Evolutionary conservation across 2,113 vertebrate species (phyloP), one percentile per base, ranked within the genome.

Genomic region (Paramisgurnus dabryanus): DNA sequence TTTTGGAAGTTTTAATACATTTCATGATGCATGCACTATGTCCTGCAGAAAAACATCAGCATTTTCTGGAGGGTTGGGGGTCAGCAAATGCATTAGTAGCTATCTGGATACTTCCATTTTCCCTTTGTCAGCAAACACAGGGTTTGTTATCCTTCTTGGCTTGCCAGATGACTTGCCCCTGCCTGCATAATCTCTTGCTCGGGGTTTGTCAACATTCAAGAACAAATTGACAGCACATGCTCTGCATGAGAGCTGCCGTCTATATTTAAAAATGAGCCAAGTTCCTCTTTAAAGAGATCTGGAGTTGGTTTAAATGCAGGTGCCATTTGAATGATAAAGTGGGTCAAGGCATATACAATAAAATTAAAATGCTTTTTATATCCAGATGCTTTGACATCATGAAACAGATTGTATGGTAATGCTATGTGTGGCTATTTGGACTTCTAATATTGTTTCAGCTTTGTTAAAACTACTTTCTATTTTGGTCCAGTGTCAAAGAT

Each of bases 121-220:
- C 74, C 78, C 79, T 83, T 75, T 61, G 80, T 88, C 85, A 88
- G 88, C 85, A 87, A 83, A 87, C 83, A 83, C 55, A 66, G 60
- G 34, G 81, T 80, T 87, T 85, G 78, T 82, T 84, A 85, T 82
- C 81, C 63, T 78, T 64, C 78, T 78, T 65, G 63, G 78, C 75
- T 74, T 86, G 84, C 88, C 85, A 80, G 73, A 75, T 73, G 66
- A 86, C 88, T 85, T 89, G 88, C 78, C 88, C 68, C 85, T 83
- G 84, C 88, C 84, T 89, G 88, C 73, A 85, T 85, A 87, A 87
- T 86, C 85, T 86, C 81, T 75, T 50, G 75, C 79, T 83, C 70
- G 17, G 10, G 77, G 83, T 86, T 84, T 84, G 82, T 87, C 84
- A 87, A 83, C 84, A 86, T 45, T 76, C 55, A 68, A 66, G 79